Evolutionary conservation across 2,113 vertebrate genomes (phyloP).

Genomic region (Aldabrachelys gigantea): DNA sequence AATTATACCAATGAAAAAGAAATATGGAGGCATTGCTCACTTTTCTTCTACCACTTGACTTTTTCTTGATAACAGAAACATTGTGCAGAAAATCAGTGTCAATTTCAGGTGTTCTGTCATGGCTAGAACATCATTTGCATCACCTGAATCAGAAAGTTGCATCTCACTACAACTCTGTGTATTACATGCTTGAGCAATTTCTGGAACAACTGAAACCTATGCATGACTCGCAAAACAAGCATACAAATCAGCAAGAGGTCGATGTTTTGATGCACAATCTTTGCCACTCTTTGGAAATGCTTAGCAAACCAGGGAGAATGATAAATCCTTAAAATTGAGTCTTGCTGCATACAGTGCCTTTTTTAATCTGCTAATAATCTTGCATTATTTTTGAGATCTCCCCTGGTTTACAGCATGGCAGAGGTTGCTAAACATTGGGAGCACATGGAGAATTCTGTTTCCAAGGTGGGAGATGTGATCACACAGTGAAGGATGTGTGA

Average conservation of each 20-base stretch:
- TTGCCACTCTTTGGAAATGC: not conserved
- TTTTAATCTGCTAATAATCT: conserved; percentile 12
- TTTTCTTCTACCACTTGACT: not conserved
- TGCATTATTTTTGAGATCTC: conserved; percentile 18
- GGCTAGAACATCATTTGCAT: not conserved
- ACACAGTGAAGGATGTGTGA: not conserved
- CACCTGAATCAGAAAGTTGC: not conserved
- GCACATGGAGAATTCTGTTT: not conserved
- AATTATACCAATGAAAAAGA: not conserved
- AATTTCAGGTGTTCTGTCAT: not conserved
- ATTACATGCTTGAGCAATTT: not conserved
- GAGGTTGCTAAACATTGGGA: conserved; percentile 14
- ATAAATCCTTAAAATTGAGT: not conserved
- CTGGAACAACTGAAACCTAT: not conserved
- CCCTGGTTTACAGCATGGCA: not conserved
- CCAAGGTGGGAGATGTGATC: conserved; percentile 14
- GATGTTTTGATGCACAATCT: not conserved
- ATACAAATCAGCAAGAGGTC: not conserved
- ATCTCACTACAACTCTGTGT: not conserved
- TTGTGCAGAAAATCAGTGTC: not conserved
- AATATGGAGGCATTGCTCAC: not conserved
- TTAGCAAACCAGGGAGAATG: not conserved
- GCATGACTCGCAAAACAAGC: not conserved
- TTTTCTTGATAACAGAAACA: not conserved
- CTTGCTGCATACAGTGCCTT: not conserved